Evolutionary conservation across 2,113 vertebrate species (phyloP).

Genomic region (Syngnathus scovelli): DNA sequence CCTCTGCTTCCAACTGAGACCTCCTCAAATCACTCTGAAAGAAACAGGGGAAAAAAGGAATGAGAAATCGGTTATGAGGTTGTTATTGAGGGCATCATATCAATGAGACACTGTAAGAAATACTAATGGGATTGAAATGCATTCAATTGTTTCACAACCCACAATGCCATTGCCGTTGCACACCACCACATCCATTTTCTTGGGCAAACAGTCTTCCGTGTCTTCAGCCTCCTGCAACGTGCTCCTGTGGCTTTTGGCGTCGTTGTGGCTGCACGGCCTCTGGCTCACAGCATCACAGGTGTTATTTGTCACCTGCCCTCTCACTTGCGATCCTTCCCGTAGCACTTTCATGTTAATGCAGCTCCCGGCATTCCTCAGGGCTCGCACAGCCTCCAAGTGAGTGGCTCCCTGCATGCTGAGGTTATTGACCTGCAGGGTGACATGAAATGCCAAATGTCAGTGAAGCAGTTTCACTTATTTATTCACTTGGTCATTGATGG

Average conservation of each 20-base stretch:
- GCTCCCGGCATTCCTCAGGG: constrained; percentile 68
- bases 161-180: constrained; percentile 67
- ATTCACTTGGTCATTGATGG: background rate
- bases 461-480: background rate
- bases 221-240: constrained; percentile 19
- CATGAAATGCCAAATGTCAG: constrained; percentile 10
- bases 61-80: background rate
- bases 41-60: background rate
- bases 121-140: background rate
- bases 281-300: constrained; percentile 6
- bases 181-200: constrained; percentile 44
- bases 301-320: background rate
- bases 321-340: constrained; percentile 39
- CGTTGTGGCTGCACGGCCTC: constrained; percentile 20
- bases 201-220: constrained; percentile 16
- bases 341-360: constrained; percentile 70
- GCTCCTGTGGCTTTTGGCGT: background rate
- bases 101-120: background rate
- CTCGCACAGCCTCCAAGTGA: constrained; percentile 66
- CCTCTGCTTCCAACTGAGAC: constrained; percentile 39
- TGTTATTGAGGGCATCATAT: background rate
- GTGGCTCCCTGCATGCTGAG: constrained; percentile 59
- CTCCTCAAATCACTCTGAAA: constrained; percentile 28
- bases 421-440: constrained; percentile 68
- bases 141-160: constrained; percentile 25